phyloP scores from a whole-genome alignment of 2,888 invertebrate genomes.

The Boloria euphrosyne region DNA sequence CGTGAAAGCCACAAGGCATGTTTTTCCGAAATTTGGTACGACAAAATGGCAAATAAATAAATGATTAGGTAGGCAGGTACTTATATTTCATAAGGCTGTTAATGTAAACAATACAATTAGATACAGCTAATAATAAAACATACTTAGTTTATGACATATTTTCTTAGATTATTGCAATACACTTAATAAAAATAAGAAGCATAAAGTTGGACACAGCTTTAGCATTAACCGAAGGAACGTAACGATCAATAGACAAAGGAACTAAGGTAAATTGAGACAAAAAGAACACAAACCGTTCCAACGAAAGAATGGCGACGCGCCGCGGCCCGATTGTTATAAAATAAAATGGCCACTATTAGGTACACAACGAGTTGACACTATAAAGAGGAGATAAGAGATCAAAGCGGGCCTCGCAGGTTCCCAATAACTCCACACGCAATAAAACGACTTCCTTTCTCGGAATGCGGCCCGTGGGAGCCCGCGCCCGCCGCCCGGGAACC shows the following conservation, averaged over 20 bases:
- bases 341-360: constrained; percentile 45
- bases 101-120: neutral
- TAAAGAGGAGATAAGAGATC: constrained; percentile 48
- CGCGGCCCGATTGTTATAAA: constrained; percentile 36
- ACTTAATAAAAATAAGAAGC: neutral
- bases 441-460: constrained; percentile 46
- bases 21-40: too few species aligned
- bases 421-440: constrained; percentile 42
- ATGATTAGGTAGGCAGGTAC: neutral
- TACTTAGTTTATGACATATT: too few species aligned
- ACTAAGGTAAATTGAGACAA: constrained; percentile 24
- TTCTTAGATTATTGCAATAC: too few species aligned
- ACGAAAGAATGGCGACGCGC: constrained; percentile 33
- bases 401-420: constrained; percentile 37
- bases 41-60: too few species aligned
- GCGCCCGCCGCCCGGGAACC: constrained; percentile 1
- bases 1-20: too few species aligned
- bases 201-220: neutral
- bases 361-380: constrained; percentile 47
- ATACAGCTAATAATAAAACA: neutral
- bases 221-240: constrained; percentile 5
- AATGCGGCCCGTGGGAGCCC: constrained; percentile 49
- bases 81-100: neutral
- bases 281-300: constrained; percentile 14
- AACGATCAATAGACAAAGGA: constrained; percentile 13